Evolutionary conservation across 2,888 invertebrate genomes (phyloP), one percentile per base, ranked within the genome.

Genomic region (Sturmia bella): DNA sequence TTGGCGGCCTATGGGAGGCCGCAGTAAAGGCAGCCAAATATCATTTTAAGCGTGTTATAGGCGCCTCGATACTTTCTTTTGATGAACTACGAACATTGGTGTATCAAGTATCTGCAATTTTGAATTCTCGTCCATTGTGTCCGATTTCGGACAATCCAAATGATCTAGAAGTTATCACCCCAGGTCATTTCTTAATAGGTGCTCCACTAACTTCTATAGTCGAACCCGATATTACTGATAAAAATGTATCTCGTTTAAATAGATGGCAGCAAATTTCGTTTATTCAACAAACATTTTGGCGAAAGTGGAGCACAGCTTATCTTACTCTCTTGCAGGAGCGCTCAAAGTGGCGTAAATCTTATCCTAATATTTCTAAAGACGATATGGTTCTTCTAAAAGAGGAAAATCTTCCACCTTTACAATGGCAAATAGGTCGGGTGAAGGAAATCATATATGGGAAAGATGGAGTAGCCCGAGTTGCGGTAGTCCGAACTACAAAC

Each of bases 241-340:
- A 56, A 1, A 70, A 69, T 27, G 39, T 64, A 12, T 19, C 12
- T 41, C 75, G 59, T 12, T 39, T 70, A 13, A 15, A 39, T 15
- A 43, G 80, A 41, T 82, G 80, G 84, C 84, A 85, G 27, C 43
- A 66, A 43, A 72, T 84, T 12, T 68, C 57, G 2, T 57, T 12
- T 13, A 27, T 63, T 9, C 63, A 63, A 9, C 63, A 63, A 32
- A 5, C 27, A 0, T 63, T 63, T 45, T 63, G 45, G 63, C 45
- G 48, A 32, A 48, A 32, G 11, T 63, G 45, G 63, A 63, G 48
- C 6, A 24, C 41, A 0, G 59, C 59, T 3, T 84, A 84, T n/a
- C 56, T 76, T 12, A 72, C 80, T 6, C 61, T 32, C 2, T 9
- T 63, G n/a, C 63, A 63, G 13, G 32, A 63, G 13, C 27, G 63